These are phyloP conservation scores for Urocolius indicus DNA, from an alignment of 2,113 vertebrate species.

Conservation along the genomic window DNA sequence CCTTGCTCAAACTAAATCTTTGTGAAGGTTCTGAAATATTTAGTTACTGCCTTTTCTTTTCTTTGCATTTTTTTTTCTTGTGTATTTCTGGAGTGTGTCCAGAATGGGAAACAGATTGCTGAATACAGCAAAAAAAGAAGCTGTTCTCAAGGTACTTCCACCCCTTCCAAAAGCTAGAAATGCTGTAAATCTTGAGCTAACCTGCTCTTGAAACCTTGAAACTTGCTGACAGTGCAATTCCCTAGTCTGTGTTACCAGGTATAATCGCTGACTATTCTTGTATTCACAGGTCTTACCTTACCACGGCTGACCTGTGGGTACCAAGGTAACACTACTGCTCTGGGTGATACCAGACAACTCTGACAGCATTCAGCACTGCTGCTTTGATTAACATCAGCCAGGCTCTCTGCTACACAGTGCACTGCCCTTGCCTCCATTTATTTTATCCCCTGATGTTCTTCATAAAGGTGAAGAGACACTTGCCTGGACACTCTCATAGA, in stretches of 20 bases:
- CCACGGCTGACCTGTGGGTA: background rate
- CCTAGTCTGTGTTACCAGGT: background rate
- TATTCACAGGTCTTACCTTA: background rate
- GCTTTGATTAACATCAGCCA: background rate
- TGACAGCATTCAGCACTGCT: background rate
- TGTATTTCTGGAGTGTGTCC: constrained; percentile 29
- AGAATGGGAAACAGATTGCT: constrained; percentile 47
- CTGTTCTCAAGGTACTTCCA: constrained; percentile 55
- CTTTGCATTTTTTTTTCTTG: background rate
- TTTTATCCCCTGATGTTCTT: background rate
- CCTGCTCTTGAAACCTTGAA: constrained; percentile 49
- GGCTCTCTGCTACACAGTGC: background rate
- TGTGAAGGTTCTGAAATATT: constrained; percentile 59
- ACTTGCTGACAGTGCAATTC: constrained; percentile 10
- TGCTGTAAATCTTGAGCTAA: constrained; percentile 58
- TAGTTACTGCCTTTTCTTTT: constrained; percentile 19
- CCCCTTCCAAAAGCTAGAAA: constrained; percentile 43
- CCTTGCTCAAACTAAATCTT: constrained; percentile 19
- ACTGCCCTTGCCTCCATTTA: background rate
- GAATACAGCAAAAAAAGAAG: constrained; percentile 52
- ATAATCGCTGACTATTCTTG: background rate
- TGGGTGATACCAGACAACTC: background rate
- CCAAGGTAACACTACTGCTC: background rate
- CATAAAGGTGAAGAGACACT: background rate
- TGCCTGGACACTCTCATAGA: background rate